Percentiles rank a stretch among this genome's conserved stretches.
Evolutionary conservation across 2,888 invertebrate species (phyloP).

Genomic region (Drosophila mercatorum): DNA sequence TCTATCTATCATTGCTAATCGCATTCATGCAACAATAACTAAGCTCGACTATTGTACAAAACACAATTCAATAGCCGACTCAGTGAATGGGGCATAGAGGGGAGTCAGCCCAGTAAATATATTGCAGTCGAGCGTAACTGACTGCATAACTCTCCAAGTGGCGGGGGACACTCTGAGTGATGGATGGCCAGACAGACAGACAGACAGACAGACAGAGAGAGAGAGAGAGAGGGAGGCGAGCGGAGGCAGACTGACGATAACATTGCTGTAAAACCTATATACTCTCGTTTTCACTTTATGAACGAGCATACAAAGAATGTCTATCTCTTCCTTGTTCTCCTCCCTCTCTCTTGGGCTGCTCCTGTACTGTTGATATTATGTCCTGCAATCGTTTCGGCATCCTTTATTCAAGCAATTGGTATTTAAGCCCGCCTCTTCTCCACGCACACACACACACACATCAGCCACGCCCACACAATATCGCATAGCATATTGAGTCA

Average conservation of each 20-base stretch:
- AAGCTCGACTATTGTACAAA: neutral
- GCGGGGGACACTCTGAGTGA: neutral
- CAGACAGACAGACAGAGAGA: no score
- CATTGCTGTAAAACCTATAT: neutral
- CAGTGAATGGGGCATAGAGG: neutral
- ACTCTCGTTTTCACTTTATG: constrained; percentile 2
- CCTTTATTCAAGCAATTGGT: constrained; percentile 45
- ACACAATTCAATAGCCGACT: neutral
- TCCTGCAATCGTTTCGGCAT: constrained; percentile 36
- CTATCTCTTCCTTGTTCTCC: no score
- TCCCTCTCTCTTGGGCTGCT: neutral
- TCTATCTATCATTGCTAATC: neutral
- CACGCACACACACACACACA: neutral
- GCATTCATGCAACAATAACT: neutral
- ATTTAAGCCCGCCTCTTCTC: constrained; percentile 28
- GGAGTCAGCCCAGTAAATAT: neutral
- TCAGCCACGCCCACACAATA: constrained; percentile 46
- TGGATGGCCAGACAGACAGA: no score
- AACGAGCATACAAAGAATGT: neutral
- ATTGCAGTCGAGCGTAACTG: neutral
- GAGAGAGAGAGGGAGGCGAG: no score
- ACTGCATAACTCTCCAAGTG: neutral
- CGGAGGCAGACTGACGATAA: neutral
- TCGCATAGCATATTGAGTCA: constrained; percentile 36
- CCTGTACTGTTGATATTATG: constrained; percentile 1